Evolutionary conservation across 2,888 invertebrate genomes (phyloP).

Genomic region (Xestia rhomboidea): DNA sequence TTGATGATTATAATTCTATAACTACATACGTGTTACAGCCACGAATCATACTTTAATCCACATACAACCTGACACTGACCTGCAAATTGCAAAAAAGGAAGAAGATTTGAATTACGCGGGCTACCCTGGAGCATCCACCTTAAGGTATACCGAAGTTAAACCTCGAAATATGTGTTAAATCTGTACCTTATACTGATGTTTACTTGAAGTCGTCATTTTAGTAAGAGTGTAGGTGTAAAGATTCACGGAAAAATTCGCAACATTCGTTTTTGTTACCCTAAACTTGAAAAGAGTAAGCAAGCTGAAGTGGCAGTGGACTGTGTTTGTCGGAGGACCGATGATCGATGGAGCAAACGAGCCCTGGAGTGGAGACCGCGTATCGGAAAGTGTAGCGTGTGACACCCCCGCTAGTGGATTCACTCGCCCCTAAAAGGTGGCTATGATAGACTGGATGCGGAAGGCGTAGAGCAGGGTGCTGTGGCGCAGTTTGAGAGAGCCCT

Average conservation of each 20-base stretch:
- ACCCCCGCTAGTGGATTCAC: not conserved
- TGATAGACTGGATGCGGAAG: not conserved
- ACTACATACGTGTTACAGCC: too few species aligned
- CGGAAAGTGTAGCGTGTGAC: too few species aligned
- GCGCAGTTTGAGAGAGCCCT: not conserved
- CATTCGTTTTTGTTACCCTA: not conserved
- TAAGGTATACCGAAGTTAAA: not conserved
- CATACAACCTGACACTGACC: too few species aligned
- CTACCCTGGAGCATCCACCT: too few species aligned
- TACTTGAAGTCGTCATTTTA: not conserved
- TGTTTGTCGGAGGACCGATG: not conserved
- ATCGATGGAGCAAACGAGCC: not conserved
- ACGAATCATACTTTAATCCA: too few species aligned
- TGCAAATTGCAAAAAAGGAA: too few species aligned
- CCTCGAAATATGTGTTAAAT: not conserved
- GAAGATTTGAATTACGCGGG: too few species aligned
- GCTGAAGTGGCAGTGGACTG: not conserved
- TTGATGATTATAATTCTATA: too few species aligned
- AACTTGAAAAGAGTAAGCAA: not conserved
- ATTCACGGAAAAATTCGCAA: not conserved
- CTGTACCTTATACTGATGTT: not conserved
- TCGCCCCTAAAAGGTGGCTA: not conserved
- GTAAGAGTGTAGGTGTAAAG: not conserved
- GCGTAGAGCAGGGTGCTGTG: not conserved
- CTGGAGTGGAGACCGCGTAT: not conserved